Percentiles rank a stretch among this genome's conserved stretches.
Conservation (phyloP, 2,797 vertebrate genomes). For the Gymnodraco acuticeps region DNA sequence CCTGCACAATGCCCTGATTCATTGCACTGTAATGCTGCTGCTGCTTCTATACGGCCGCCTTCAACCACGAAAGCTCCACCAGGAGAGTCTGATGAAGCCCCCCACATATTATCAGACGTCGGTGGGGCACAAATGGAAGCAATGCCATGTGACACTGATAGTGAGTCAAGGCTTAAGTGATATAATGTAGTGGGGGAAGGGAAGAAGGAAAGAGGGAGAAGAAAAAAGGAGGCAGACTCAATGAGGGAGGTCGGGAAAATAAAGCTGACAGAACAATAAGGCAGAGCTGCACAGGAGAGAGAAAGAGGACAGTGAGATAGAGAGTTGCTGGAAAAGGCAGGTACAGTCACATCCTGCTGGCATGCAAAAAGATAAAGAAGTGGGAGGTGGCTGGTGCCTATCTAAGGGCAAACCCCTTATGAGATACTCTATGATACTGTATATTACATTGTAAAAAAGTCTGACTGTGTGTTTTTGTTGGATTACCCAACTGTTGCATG, state of each 20-base stretch:
- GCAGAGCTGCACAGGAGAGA: constrained; percentile 61
- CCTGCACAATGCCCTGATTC: constrained; percentile 72
- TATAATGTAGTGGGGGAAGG: constrained; percentile 80
- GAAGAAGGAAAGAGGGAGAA: constrained; percentile 73
- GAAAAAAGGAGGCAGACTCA: constrained; percentile 77
- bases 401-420: constrained; percentile 38
- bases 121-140: constrained; percentile 40
- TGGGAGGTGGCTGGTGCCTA: constrained; percentile 32
- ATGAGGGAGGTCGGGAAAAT: constrained; percentile 76
- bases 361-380: constrained; percentile 60
- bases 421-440: constrained; percentile 43
- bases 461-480: constrained; percentile 38
- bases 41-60: constrained; percentile 39
- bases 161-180: constrained; percentile 74
- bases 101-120: constrained; percentile 19
- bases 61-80: constrained; percentile 44
- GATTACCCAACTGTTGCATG: constrained; percentile 58
- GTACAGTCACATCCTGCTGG: constrained; percentile 83
- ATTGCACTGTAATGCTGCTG: constrained; percentile 57
- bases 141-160: constrained; percentile 67
- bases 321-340: constrained; percentile 67
- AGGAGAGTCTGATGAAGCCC: constrained; percentile 27
- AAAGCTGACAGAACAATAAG: constrained; percentile 78
- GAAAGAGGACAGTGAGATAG: constrained; percentile 45
- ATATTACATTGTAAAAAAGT: constrained; percentile 31